Evolutionary conservation across 2,797 vertebrate genomes (phyloP).

Genomic region (Chloroceryle inda): DNA sequence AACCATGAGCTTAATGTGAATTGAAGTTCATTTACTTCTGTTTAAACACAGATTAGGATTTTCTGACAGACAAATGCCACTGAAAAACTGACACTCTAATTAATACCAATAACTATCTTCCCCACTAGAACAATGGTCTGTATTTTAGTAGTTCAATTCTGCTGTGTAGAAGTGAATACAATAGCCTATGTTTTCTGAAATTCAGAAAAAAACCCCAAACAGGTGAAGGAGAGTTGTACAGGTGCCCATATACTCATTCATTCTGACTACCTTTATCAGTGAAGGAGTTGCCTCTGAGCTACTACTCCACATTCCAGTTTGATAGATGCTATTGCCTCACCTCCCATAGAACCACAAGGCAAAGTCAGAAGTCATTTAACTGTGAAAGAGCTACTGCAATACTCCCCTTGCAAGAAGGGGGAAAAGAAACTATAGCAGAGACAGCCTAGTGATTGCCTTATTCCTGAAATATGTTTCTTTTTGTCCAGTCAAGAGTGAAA

Average conservation of each 20-base stretch:
- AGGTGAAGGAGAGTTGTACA: not conserved
- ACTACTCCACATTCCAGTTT: not conserved
- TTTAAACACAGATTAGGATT: constrained; percentile 84
- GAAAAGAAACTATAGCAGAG: not conserved
- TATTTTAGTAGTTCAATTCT: constrained; percentile 45
- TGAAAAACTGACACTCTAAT: constrained; percentile 81
- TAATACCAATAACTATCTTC: constrained; percentile 79
- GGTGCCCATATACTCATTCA: not conserved
- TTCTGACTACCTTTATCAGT: not conserved
- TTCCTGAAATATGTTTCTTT: not conserved
- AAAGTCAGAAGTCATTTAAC: not conserved
- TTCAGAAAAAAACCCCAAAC: not conserved
- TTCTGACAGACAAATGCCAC: constrained; percentile 80
- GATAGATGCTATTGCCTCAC: not conserved
- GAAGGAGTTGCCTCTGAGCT: not conserved
- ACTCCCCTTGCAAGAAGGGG: not conserved
- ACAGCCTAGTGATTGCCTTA: not conserved
- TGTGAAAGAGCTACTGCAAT: not conserved
- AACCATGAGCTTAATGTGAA: constrained; percentile 74
- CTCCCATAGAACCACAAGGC: not conserved
- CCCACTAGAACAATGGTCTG: constrained; percentile 50
- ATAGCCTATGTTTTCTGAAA: constrained; percentile 54
- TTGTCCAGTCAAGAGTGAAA: not conserved
- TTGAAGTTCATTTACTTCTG: constrained; percentile 80
- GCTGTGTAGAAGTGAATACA: not conserved